Evolutionary conservation across 1,140 invertebrate species (phyloP).

Genomic region (Euschistus heros): DNA sequence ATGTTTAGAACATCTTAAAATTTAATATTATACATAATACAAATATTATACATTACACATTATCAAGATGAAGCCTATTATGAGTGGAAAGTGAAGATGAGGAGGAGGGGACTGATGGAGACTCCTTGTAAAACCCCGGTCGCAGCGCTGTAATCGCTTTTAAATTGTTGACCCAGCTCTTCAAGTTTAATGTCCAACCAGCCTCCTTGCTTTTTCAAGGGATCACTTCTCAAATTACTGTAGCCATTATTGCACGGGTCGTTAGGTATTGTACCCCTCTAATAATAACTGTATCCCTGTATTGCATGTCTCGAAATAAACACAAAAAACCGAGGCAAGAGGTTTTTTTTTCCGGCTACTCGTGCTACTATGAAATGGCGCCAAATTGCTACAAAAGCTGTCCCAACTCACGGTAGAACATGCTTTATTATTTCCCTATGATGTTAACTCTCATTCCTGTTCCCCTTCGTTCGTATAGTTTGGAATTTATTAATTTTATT

Average conservation of each 20-base stretch:
- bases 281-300: constrained; percentile 9
- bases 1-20: too few relatives aligned
- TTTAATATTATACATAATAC: too few relatives aligned
- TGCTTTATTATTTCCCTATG: too few relatives aligned
- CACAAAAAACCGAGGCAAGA: not conserved
- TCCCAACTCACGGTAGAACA: too few relatives aligned
- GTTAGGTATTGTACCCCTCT: constrained; percentile 9
- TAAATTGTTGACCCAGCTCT: not conserved
- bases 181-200: constrained; percentile 2
- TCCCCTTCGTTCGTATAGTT: too few relatives aligned
- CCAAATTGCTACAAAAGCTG: not conserved
- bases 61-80: too few relatives aligned
- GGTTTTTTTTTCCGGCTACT: not conserved
- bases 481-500: too few relatives aligned
- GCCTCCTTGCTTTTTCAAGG: constrained; percentile 1
- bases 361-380: not conserved
- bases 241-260: constrained; percentile 8
- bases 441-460: too few relatives aligned
- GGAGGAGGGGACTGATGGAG: too few relatives aligned
- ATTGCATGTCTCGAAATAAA: not conserved
- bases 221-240: constrained; percentile 4
- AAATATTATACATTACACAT: too few relatives aligned
- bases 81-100: too few relatives aligned
- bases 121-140: not conserved
- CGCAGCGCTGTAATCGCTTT: not conserved